Percentiles rank a stretch among this genome's conserved stretches.
Evolutionary conservation across 1,140 invertebrate species (phyloP).

Genomic region (Lineus longissimus): DNA sequence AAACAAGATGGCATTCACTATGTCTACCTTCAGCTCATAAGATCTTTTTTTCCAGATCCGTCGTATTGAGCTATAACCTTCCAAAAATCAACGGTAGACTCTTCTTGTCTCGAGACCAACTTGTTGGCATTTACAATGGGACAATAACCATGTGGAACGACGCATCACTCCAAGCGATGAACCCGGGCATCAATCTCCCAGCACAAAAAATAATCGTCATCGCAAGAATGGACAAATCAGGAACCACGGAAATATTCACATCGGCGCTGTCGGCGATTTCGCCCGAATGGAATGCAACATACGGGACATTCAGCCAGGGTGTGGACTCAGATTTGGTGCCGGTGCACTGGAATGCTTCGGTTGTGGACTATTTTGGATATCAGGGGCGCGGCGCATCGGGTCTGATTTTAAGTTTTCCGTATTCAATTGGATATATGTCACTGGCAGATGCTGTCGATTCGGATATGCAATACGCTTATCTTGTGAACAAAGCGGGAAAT

Average conservation of each 20-base stretch:
- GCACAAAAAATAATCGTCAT: constrained; percentile 24
- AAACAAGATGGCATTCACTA: too few species aligned
- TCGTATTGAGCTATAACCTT: constrained; percentile 24
- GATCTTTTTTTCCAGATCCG: constrained; percentile 19
- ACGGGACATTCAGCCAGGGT: constrained; percentile 18
- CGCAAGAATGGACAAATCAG: constrained; percentile 30
- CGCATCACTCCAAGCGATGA: constrained; percentile 14
- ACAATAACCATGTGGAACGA: constrained; percentile 27
- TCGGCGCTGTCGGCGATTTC: constrained; percentile 23
- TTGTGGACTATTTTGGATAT: constrained; percentile 24
- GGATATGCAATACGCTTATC: constrained; percentile 20
- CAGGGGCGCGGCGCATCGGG: constrained; percentile 29
- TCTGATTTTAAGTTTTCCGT: constrained; percentile 22
- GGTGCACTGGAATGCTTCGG: constrained; percentile 23
- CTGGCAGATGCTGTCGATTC: constrained; percentile 13
- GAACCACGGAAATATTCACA: constrained; percentile 35
- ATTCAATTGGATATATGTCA: constrained; percentile 33
- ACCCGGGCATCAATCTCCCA: constrained; percentile 23
- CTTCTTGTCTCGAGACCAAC: constrained; percentile 22
- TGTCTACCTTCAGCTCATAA: too few species aligned
- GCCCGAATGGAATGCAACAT: constrained; percentile 20
- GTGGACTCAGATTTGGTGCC: neutral
- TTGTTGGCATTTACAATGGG: constrained; percentile 35
- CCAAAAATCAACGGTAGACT: constrained; percentile 15
- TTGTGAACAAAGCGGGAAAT: constrained; percentile 28